Percentiles rank a stretch among this genome's conserved stretches.
Evolutionary conservation across 2,888 invertebrate genomes (phyloP).

Genomic region (Latrodectus hesperus): DNA sequence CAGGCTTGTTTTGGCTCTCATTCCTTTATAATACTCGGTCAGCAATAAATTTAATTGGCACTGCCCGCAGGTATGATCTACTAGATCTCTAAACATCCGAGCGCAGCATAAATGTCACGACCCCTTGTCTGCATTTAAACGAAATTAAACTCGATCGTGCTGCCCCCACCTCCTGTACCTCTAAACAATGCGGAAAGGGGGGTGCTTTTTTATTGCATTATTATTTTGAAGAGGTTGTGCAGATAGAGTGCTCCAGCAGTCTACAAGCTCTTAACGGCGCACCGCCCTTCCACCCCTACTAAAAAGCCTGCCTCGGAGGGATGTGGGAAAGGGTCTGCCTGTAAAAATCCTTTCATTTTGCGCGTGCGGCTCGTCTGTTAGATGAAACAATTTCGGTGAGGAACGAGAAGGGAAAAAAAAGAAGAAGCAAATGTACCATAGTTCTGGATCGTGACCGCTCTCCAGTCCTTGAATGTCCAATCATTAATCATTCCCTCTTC

Average conservation of each 20-base stretch:
- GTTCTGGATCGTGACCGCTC: constrained; percentile 42
- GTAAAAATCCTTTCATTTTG: constrained; percentile 39
- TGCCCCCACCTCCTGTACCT: constrained; percentile 7
- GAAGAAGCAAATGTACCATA: constrained; percentile 5
- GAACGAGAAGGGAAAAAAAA: background rate
- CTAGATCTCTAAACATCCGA: background rate
- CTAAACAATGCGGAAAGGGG: background rate
- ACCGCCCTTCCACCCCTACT: constrained; percentile 13
- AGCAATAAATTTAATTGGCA: constrained; percentile 3
- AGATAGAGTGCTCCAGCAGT: background rate
- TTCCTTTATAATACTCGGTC: background rate
- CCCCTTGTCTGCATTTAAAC: constrained; percentile 28
- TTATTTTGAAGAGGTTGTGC: background rate
- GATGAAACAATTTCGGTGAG: constrained; percentile 19
- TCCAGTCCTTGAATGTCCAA: constrained; percentile 15
- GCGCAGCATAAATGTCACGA: constrained; percentile 24
- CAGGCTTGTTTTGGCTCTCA: too few relatives aligned
- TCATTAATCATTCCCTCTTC: constrained; percentile 47
- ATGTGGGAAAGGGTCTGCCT: constrained; percentile 10
- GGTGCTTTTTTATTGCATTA: background rate
- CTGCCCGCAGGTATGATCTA: constrained; percentile 1
- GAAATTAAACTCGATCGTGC: constrained; percentile 45
- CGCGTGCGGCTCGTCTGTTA: constrained; percentile 27
- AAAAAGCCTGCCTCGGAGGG: constrained; percentile 2
- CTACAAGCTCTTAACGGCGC: background rate